Evolutionary conservation across 2,113 vertebrate species (phyloP).

Genomic region (Burhinus oedicnemus): DNA sequence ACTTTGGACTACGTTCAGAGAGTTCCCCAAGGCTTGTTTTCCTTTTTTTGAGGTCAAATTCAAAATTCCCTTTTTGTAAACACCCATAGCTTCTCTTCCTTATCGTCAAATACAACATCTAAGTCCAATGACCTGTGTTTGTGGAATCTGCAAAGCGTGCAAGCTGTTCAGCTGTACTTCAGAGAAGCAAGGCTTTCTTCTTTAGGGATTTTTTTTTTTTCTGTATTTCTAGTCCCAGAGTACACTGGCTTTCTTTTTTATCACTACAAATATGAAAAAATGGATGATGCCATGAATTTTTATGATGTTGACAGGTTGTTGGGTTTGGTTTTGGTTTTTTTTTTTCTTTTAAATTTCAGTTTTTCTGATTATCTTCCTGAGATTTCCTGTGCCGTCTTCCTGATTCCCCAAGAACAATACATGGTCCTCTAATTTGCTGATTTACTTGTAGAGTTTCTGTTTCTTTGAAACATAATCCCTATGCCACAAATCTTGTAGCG

Average conservation of each 20-base stretch:
- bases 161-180: neutral
- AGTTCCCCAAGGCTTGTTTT: neutral
- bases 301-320: neutral
- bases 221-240: neutral
- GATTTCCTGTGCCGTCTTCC: neutral
- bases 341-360: neutral
- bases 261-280: neutral
- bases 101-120: neutral
- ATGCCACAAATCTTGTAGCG: neutral
- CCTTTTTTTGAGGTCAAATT: neutral
- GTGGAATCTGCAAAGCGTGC: neutral
- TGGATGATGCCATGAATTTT: neutral
- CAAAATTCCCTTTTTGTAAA: neutral
- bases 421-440: neutral
- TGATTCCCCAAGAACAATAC: neutral
- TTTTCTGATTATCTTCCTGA: neutral
- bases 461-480: neutral
- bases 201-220: no score
- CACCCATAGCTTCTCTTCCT: neutral
- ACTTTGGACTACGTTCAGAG: neutral
- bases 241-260: neutral
- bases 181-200: neutral
- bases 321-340: neutral
- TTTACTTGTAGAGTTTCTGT: neutral
- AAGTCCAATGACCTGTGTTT: neutral